A percentile compares a stretch with the other conserved stretches of the same genome.
These are phyloP conservation scores for Ecdyonurus torrentis DNA, from an alignment of 2,888 invertebrate species.

Conservation along the genomic window DNA sequence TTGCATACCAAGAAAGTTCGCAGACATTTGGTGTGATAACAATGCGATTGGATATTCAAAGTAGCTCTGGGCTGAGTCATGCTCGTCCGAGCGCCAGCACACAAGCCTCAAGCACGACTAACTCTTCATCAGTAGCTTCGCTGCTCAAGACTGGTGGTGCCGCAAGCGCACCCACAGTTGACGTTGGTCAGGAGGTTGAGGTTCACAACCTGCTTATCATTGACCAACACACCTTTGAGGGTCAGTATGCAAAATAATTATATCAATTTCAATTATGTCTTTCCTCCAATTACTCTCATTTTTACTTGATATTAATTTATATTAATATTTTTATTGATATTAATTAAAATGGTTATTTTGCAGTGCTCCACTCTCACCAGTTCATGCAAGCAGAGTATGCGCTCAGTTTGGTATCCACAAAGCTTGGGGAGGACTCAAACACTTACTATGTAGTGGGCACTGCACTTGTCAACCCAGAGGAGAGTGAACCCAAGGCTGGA, in stretches of 20 bases:
- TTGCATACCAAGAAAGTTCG: constrained; percentile 86
- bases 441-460: constrained; percentile 93
- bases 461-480: constrained; percentile 85
- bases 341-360: constrained; percentile 8
- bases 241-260: too few species aligned
- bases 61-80: constrained; percentile 50
- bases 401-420: constrained; percentile 76
- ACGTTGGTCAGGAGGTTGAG: constrained; percentile 73
- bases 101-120: constrained; percentile 42
- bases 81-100: constrained; percentile 60
- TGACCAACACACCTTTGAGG: constrained; percentile 93
- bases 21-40: constrained; percentile 89
- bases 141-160: constrained; percentile 26
- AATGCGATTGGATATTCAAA: constrained; percentile 74
- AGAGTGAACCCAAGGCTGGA: constrained; percentile 87
- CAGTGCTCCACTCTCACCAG: constrained; percentile 86
- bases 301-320: not conserved
- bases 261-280: too few species aligned
- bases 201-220: constrained; percentile 78
- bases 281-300: too few species aligned
- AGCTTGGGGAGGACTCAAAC: constrained; percentile 77
- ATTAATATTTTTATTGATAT: not conserved
- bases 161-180: constrained; percentile 23
- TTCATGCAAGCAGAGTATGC: constrained; percentile 82
- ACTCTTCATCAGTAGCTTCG: constrained; percentile 37